Base-by-base conservation (phyloP, 92 coral and sea anemone genomes). In the Heliopora coerulea region DNA sequence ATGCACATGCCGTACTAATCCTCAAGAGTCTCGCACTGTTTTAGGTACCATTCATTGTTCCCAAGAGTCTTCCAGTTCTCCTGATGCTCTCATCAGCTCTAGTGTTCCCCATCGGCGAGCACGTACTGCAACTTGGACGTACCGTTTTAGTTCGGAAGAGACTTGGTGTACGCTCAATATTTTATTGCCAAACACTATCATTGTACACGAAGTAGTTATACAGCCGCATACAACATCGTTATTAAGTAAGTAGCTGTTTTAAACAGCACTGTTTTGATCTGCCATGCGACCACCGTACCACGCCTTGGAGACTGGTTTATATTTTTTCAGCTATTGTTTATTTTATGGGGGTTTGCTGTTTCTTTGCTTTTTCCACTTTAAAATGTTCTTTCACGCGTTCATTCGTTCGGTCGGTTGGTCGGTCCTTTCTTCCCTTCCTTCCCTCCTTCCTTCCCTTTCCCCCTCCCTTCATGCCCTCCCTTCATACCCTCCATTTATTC, bases 41-140 rank as follows among this genome's bases (percentile, higher is more conserved):
- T 24, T 37, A 82, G 89, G 84, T 18, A 56, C 91, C 24, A 73
- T 87, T 8, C 78, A 73, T 11, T 88, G 83, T 77, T 80, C 91
- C 15, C 86, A 84, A 54, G 83, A 83, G 19, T 80, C 95, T 12
- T 79, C 89, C 35, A 88, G 86, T 77, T 88, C 86, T 35, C 88
- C 96, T 21, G 98, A 93, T 32, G 79, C 92, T 25, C 89, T 93
- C 14, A 83, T 93, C 40, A 90, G 87, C 59, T 87, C 85, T 49
- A 74, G 89, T 8, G 91, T 90, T 28, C 95, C 96, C 24, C 96
- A 86, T 35, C 91, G 98, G 13, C 93, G 98, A 19, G 93, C 96
- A 40, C 85, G 98, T 30, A 85, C 95, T 25, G 96, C 98, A 7
- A 93, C 96, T 8, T 93, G 98, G 98, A 83, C 96, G 3, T 91